phyloP scores from a whole-genome alignment of 2,888 invertebrate genomes.

The Campoplex nolae region DNA sequence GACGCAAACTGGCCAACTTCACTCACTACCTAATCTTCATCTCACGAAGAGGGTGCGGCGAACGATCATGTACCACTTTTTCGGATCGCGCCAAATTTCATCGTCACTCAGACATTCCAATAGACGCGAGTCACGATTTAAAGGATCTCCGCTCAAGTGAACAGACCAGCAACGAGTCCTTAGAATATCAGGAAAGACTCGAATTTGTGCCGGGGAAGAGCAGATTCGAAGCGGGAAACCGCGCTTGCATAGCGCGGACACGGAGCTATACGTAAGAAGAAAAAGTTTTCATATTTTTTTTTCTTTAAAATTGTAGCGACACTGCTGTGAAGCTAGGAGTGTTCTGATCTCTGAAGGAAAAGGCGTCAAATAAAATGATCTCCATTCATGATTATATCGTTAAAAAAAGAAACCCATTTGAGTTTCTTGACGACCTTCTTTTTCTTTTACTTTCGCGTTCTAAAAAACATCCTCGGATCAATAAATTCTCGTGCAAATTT shows the following conservation, averaged over 20 bases:
- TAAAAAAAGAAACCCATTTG: too few relatives aligned
- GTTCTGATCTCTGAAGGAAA: too few relatives aligned
- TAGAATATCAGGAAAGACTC: background rate
- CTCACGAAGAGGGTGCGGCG: background rate
- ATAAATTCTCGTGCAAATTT: background rate
- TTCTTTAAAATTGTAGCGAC: too few relatives aligned
- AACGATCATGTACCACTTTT: slow-evolving; percentile 1
- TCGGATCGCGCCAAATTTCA: background rate
- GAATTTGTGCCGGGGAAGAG: background rate
- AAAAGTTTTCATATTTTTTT: too few relatives aligned
- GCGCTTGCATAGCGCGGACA: too few relatives aligned
- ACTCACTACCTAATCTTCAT: background rate
- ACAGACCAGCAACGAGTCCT: background rate
- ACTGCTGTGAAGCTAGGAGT: too few relatives aligned
- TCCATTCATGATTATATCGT: too few relatives aligned
- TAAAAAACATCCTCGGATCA: background rate
- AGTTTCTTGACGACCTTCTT: background rate
- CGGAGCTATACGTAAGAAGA: too few relatives aligned
- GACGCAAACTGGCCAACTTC: slow-evolving; percentile 14
- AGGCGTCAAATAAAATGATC: too few relatives aligned
- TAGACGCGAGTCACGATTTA: background rate
- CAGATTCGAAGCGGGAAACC: too few relatives aligned
- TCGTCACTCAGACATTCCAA: background rate
- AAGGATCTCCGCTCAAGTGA: background rate
- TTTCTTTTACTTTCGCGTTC: background rate